Conservation (phyloP, 2,113 vertebrate species). For the Tetraodon nigroviridis region DNA sequence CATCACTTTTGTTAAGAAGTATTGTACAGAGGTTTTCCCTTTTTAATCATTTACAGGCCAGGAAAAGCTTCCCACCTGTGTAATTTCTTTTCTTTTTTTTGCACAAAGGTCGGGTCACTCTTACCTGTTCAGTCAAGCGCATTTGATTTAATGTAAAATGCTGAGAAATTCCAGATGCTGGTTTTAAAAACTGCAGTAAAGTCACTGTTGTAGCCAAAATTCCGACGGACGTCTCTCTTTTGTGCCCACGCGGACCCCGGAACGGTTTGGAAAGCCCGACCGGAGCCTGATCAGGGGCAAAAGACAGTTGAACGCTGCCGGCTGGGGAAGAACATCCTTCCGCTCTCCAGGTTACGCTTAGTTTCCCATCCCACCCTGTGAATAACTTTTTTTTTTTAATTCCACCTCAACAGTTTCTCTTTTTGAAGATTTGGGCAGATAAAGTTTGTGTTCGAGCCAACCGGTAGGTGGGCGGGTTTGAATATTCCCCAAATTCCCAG, state of each 20-base stretch:
- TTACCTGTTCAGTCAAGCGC: conserved; percentile 68
- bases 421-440: too few relatives aligned
- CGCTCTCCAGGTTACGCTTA: conserved; percentile 76
- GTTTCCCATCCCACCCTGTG: conserved; percentile 56
- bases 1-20: conserved; percentile 88
- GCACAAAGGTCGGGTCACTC: conserved; percentile 76
- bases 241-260: too few relatives aligned
- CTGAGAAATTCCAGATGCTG: conserved; percentile 62
- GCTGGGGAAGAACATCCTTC: conserved; percentile 14
- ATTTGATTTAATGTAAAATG: conserved; percentile 68
- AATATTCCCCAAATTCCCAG: too few relatives aligned
- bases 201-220: conserved; percentile 63
- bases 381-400: conserved; percentile 70
- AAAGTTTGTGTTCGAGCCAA: too few relatives aligned
- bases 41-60: conserved; percentile 75
- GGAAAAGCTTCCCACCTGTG: conserved; percentile 60
- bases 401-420: background rate
- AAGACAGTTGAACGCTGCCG: background rate
- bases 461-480: too few relatives aligned
- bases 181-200: conserved; percentile 75
- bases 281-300: conserved; percentile 17
- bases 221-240: conserved; percentile 46
- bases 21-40: conserved; percentile 82
- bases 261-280: too few relatives aligned
- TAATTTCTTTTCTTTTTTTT: conserved; percentile 48